These are phyloP conservation scores for Nesoenas mayeri DNA, from an alignment of 2,113 vertebrate genomes.

Conservation along the genomic window DNA sequence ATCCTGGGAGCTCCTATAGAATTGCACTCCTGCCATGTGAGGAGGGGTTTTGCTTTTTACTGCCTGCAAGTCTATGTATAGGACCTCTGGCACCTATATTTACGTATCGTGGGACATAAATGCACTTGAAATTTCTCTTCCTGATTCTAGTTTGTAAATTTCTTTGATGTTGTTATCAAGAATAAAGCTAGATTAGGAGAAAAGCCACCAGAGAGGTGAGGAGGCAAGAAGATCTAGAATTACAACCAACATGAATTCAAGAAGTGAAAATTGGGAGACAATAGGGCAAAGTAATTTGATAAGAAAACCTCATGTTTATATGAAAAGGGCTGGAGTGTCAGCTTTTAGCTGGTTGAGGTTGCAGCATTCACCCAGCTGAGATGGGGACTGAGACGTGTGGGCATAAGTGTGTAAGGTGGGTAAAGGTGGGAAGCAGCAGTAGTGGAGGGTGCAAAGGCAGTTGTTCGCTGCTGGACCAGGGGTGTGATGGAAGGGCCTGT, in stretches of 20 bases:
- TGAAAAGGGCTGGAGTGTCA: neutral
- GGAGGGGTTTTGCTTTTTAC: no score
- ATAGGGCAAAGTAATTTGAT: neutral
- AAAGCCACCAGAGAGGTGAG: neutral
- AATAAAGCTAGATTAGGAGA: neutral
- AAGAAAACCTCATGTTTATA: neutral
- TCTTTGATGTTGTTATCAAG: neutral
- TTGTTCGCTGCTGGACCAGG: neutral
- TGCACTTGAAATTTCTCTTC: neutral
- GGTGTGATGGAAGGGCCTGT: rapidly evolving
- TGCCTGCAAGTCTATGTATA: no score
- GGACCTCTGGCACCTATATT: no score
- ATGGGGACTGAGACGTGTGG: neutral
- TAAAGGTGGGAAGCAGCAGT: no score
- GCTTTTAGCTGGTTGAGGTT: neutral
- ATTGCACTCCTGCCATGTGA: no score
- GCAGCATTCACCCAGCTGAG: neutral
- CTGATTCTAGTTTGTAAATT: neutral
- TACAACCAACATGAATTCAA: neutral
- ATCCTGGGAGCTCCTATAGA: no score
- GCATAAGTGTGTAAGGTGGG: rapidly evolving
- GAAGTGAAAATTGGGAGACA: neutral
- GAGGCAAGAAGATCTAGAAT: neutral
- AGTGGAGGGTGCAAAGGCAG: neutral
- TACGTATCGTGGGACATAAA: neutral